Conservation (phyloP, 1,140 invertebrate genomes). For the Cyrtorhinus lividipennis region DNA sequence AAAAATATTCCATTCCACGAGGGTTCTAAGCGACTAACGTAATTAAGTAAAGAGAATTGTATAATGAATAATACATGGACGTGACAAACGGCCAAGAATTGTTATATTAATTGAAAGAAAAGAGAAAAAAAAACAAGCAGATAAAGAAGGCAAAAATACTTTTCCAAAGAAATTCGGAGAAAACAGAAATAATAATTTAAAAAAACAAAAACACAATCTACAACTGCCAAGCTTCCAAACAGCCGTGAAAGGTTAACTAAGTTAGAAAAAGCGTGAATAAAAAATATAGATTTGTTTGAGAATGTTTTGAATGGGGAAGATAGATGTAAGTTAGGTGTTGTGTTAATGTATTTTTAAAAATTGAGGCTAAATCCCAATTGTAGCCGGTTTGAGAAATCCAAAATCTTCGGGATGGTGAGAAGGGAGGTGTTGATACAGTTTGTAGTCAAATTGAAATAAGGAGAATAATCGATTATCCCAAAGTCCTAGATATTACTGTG, state of each 20-base stretch:
- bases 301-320: too few relatives aligned
- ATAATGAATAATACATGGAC: too few relatives aligned
- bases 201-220: not conserved
- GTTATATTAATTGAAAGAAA: not conserved
- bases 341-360: too few relatives aligned
- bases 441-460: too few relatives aligned
- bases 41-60: not conserved
- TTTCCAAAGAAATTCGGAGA: not conserved
- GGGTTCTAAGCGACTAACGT: not conserved
- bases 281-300: not conserved
- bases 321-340: too few relatives aligned
- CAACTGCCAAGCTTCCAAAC: conserved; percentile 9
- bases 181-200: not conserved
- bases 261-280: not conserved
- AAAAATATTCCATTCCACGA: conserved; percentile 13
- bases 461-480: too few relatives aligned
- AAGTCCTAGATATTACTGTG: too few relatives aligned
- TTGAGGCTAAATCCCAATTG: too few relatives aligned
- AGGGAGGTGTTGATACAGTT: too few relatives aligned
- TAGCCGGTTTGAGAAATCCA: too few relatives aligned
- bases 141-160: conserved; percentile 1
- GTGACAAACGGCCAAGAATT: too few relatives aligned
- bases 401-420: too few relatives aligned
- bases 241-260: conserved; percentile 1
- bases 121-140: not conserved